Percentiles rank a stretch among this genome's conserved stretches.
These are phyloP conservation scores for Trochalopteron elliotii DNA, from an alignment of 2,113 vertebrate genomes.

Conservation along the genomic window DNA sequence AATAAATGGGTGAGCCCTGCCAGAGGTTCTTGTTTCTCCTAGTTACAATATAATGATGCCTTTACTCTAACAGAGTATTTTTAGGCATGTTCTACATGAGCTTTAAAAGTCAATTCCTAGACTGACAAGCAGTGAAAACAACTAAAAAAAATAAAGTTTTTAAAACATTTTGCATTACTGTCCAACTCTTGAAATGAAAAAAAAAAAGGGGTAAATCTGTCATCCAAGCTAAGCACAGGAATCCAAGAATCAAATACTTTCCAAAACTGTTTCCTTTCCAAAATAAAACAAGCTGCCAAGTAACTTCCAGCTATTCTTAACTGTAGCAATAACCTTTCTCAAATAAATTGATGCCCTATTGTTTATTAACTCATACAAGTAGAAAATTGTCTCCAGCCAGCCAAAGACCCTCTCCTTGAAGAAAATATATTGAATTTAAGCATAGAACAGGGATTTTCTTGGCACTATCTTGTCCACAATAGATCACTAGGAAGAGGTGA, in stretches of 20 bases:
- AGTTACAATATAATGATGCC: background rate
- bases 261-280: background rate
- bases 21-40: background rate
- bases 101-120: background rate
- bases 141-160: background rate
- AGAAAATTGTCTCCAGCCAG: conserved; percentile 10
- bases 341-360: background rate
- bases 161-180: background rate
- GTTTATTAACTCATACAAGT: conserved; percentile 22
- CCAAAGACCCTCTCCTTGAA: conserved; percentile 17
- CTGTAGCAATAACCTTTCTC: background rate
- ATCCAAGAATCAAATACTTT: background rate
- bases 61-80: background rate
- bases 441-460: background rate
- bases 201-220: background rate
- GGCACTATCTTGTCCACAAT: background rate
- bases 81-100: background rate
- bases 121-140: background rate
- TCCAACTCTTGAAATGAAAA: background rate
- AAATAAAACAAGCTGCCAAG: background rate
- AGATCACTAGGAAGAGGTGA: background rate
- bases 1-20: background rate
- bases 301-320: background rate
- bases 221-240: background rate
- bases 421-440: background rate